Percentiles rank a stretch among this genome's conserved stretches.
Conservation (phyloP, 2,888 invertebrate genomes). For the Hyalella azteca region DNA sequence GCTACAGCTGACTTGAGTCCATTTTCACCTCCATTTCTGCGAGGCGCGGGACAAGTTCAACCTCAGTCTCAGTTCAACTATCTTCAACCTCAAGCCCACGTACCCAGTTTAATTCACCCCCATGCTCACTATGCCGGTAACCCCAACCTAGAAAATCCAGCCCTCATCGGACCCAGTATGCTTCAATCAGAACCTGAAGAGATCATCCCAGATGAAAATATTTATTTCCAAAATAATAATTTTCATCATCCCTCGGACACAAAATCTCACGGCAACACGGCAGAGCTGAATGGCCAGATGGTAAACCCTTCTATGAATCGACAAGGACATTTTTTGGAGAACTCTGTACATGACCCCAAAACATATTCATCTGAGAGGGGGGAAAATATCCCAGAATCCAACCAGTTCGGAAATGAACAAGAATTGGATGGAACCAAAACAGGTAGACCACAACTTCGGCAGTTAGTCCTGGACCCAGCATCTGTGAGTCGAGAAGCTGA, state of each 20-base stretch:
- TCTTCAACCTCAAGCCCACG: neutral
- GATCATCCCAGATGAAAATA: neutral
- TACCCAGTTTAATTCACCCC: neutral
- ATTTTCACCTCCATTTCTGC: constrained; percentile 5
- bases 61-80: neutral
- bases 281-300: neutral
- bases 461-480: neutral
- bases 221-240: neutral
- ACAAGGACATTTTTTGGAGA: neutral
- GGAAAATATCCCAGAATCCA: neutral
- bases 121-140: neutral
- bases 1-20: neutral
- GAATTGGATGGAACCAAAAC: neutral
- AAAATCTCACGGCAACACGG: neutral
- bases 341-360: neutral
- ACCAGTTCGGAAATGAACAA: neutral
- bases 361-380: neutral
- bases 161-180: neutral
- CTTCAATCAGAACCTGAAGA: neutral
- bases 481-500: neutral
- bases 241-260: neutral
- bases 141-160: neutral
- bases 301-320: neutral
- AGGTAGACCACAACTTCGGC: constrained; percentile 7
- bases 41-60: neutral